phyloP scores from a whole-genome alignment of 2,888 invertebrate species.

The Tenthredo distinguenda region DNA sequence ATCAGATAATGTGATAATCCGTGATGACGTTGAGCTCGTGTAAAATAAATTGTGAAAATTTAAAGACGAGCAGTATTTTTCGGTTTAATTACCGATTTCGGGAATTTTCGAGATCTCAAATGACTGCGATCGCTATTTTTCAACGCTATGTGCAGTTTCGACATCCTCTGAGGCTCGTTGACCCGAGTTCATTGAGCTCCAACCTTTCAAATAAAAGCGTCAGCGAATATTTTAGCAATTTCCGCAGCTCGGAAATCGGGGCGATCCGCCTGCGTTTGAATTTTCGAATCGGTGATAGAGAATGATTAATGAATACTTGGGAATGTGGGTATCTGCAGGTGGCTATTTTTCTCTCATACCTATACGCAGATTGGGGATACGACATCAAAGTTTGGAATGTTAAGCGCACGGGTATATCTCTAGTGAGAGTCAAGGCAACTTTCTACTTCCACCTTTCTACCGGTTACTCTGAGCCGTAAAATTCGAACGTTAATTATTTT shows the following conservation, averaged over 20 bases:
- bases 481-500: neutral
- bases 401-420: neutral
- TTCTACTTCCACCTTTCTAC: conserved; percentile 45
- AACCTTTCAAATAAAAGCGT: neutral
- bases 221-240: neutral
- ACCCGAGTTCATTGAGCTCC: neutral
- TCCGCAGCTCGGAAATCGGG: too few relatives aligned
- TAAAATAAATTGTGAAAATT: neutral
- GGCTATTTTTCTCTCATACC: too few relatives aligned
- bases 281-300: neutral
- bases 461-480: neutral
- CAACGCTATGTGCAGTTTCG: neutral
- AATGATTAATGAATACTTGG: neutral
- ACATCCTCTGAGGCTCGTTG: neutral
- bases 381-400: neutral
- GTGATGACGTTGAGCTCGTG: neutral
- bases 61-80: neutral
- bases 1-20: neutral
- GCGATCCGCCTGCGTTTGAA: neutral
- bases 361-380: neutral
- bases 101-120: neutral
- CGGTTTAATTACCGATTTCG: neutral
- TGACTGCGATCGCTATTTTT: neutral
- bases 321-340: too few relatives aligned
- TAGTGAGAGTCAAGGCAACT: conserved; percentile 14